Percentiles rank a stretch among this genome's conserved stretches.
These are phyloP conservation scores for Chelidonichthys spinosus DNA, from an alignment of 2,797 vertebrate species.

Conservation along the genomic window DNA sequence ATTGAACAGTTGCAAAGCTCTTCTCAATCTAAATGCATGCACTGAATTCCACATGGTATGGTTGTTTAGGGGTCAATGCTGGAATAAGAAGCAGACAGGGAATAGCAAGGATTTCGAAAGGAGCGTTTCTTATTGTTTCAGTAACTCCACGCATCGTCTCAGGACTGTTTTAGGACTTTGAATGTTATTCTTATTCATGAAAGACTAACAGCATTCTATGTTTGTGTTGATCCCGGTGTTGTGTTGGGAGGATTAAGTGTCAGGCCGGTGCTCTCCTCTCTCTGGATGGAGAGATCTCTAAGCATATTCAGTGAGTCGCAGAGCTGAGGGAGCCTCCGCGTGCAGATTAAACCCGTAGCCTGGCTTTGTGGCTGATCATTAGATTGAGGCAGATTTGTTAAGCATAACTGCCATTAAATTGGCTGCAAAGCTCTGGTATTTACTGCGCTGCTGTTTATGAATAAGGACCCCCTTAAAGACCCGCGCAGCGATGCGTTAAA, in stretches of 20 bases:
- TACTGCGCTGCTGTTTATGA: constrained; percentile 83
- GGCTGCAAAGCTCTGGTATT: constrained; percentile 82
- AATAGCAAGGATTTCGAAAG: constrained; percentile 72
- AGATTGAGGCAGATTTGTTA: constrained; percentile 86
- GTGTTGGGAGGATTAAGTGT: constrained; percentile 81
- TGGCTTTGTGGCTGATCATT: constrained; percentile 84
- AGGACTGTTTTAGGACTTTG: constrained; percentile 69
- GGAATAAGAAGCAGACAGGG: constrained; percentile 62
- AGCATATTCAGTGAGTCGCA: constrained; percentile 78
- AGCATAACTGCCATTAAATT: constrained; percentile 85
- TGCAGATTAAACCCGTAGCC: constrained; percentile 78
- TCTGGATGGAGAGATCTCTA: constrained; percentile 80
- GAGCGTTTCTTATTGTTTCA: constrained; percentile 54
- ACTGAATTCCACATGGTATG: constrained; percentile 53
- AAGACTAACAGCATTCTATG: constrained; percentile 75
- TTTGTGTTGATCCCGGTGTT: constrained; percentile 81
- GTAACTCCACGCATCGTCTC: constrained; percentile 57
- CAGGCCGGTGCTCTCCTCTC: constrained; percentile 75
- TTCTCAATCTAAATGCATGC: constrained; percentile 53
- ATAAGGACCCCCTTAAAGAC: constrained; percentile 82
- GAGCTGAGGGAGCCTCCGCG: constrained; percentile 69
- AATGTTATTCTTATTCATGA: constrained; percentile 83
- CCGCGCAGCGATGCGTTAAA: constrained; percentile 76
- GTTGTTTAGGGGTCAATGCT: constrained; percentile 64
- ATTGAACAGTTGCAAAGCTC: constrained; percentile 35